Conservation (phyloP, 2,113 vertebrate species). For the Oreochromis spilurus region DNA sequence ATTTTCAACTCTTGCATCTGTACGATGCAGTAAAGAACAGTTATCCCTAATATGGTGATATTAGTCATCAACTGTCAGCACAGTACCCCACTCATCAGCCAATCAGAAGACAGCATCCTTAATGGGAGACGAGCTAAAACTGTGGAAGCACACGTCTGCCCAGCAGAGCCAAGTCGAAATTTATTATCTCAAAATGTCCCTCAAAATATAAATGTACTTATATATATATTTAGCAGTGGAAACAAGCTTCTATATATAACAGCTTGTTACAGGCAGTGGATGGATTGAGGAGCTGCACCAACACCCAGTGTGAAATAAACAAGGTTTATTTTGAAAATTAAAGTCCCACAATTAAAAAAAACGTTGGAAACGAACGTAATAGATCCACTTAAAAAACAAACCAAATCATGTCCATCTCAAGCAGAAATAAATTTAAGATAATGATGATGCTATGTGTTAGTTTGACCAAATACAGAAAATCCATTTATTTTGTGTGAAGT, state of each 20-base stretch:
- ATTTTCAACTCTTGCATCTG: not conserved
- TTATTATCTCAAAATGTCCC: not conserved
- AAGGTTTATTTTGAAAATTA: not conserved
- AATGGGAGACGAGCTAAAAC: not conserved
- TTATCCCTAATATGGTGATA: not conserved
- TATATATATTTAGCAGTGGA: not conserved
- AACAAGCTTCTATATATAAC: not conserved
- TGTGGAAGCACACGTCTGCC: not conserved
- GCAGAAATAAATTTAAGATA: not conserved
- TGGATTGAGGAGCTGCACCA: not conserved
- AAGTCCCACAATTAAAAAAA: rapidly evolving
- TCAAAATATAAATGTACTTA: not conserved
- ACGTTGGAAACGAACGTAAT: rapidly evolving
- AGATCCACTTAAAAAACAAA: not conserved
- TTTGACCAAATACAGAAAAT: not conserved
- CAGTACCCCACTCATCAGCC: not conserved
- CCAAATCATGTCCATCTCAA: not conserved
- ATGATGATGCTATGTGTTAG: not conserved
- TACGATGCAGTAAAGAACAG: not conserved
- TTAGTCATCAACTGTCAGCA: not conserved
- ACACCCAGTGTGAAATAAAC: not conserved
- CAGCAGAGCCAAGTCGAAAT: rapidly evolving
- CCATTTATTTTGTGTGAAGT: not conserved
- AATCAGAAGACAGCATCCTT: not conserved
- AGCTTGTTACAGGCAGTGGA: not conserved